Percentiles rank a stretch among this genome's conserved stretches.
Evolutionary conservation across 1,140 invertebrate genomes (phyloP).

Genomic region (Pararge aegeria): DNA sequence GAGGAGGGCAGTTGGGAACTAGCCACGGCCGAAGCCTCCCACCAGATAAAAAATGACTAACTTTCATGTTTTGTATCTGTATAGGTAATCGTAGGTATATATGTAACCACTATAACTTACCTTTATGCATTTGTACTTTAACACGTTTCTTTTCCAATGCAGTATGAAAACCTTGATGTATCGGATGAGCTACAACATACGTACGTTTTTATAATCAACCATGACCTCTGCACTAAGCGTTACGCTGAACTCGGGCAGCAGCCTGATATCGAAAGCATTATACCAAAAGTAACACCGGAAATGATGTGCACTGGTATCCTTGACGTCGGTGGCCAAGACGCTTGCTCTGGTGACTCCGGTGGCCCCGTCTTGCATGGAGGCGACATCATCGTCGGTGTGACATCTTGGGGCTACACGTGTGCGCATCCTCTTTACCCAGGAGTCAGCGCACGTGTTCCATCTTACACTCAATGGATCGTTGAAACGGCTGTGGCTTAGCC

Average conservation of each 20-base stretch:
- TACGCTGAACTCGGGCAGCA: conserved; percentile 21
- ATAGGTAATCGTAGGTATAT: no score
- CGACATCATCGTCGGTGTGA: neutral
- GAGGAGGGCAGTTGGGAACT: no score
- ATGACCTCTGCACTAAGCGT: conserved; percentile 31
- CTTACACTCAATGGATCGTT: conserved; percentile 65
- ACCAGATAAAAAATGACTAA: no score
- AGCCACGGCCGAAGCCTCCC: no score
- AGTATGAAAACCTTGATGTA: neutral
- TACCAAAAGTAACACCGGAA: conserved; percentile 36
- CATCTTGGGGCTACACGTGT: conserved; percentile 80
- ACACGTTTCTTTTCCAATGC: neutral
- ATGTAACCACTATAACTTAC: no score
- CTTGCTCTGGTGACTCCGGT: conserved; percentile 86
- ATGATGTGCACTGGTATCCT: conserved; percentile 54
- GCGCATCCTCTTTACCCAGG: conserved; percentile 77
- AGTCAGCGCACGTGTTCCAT: conserved; percentile 79
- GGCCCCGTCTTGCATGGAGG: conserved; percentile 78
- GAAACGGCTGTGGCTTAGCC: neutral
- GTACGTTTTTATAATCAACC: conserved; percentile 32
- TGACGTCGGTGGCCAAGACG: conserved; percentile 63
- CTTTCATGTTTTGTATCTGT: no score
- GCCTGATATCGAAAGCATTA: neutral
- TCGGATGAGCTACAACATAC: neutral
- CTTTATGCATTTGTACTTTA: no score